Percentiles rank a stretch among this genome's conserved stretches.
These are phyloP conservation scores for Chloroceryle inda DNA, from an alignment of 2,797 vertebrate species.

Conservation along the genomic window DNA sequence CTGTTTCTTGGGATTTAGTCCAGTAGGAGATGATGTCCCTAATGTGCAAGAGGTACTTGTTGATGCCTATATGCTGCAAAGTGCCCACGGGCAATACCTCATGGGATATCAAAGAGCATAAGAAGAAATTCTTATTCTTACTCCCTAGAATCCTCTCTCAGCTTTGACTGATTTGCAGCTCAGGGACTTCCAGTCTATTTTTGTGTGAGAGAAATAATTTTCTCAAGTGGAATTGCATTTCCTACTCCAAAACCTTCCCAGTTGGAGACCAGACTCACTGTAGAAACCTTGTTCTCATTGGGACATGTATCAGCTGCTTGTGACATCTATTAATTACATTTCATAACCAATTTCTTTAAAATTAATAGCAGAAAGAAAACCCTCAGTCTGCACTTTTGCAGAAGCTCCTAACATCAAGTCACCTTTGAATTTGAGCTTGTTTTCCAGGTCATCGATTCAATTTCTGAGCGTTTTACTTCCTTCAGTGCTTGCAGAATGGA, in stretches of 20 bases:
- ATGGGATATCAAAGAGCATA: neutral
- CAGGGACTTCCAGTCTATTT: neutral
- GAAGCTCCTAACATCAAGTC: slow-evolving; percentile 3
- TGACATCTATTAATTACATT: neutral
- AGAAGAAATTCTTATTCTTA: neutral
- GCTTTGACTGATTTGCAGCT: neutral
- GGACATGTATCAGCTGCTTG: neutral
- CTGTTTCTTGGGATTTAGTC: neutral
- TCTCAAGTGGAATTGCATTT: neutral
- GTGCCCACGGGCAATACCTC: neutral
- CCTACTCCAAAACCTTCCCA: neutral
- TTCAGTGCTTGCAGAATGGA: slow-evolving; percentile 29
- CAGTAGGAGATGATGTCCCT: neutral
- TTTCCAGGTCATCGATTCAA: slow-evolving; percentile 35
- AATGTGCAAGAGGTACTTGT: neutral
- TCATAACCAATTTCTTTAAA: neutral
- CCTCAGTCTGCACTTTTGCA: neutral
- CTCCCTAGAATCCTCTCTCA: neutral
- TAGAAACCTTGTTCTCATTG: neutral
- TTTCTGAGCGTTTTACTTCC: slow-evolving; percentile 46
- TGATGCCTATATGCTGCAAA: neutral
- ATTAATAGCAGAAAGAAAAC: neutral
- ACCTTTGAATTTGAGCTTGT: slow-evolving; percentile 20
- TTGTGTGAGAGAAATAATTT: neutral
- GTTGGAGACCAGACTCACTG: neutral